Evolutionary conservation across 1,140 invertebrate genomes (phyloP), one percentile per base, ranked within the genome.

Genomic region (Lithobius niger): DNA sequence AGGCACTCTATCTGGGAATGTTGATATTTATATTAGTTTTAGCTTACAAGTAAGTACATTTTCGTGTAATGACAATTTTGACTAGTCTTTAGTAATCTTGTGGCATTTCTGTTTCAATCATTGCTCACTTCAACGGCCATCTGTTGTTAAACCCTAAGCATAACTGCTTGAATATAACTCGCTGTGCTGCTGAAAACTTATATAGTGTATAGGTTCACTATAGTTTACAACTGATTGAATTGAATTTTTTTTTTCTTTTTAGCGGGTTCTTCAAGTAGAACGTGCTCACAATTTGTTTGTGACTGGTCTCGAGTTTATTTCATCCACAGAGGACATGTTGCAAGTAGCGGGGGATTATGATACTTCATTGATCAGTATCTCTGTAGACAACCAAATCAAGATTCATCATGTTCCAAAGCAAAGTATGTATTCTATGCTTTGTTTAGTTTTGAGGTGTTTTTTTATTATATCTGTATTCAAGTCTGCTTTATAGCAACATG

Each of bases 241-340:
- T 31, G 1, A 45, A 22, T 55, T 59, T 43, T 59, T 61, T 51
- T 49, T 24, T 26, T 27, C 53, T 59, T 51, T 2, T 19, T 70
- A 93, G 82, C 82, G 79, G 66, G 77, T 90, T 45, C 77, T 93
- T 58, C 81, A 84, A 67, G 80, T 93, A 63, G 74, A 80, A 60
- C 78, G 80, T 63, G 88, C 85, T 58, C 93, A 97, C 74, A 84
- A 82, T 59, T 93, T 92, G 81, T 96, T 96, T 74, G 84, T 96
- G 28, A 96, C 92, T 28, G 91, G 90, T 16, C 71, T 96, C 52
- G 83, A 90, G 70, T 95, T 96, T 74, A 71, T 94, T 55, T 84
- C 86, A 21, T 55, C 59, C 26, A 65, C 65, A 3, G 66, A 69
- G 27, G 72, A 79, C 16, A 78, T 86, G 45, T 78, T 79, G 16